Evolutionary conservation across 2,113 vertebrate genomes (phyloP).

Genomic region (Protobothrops mucrosquamatus): DNA sequence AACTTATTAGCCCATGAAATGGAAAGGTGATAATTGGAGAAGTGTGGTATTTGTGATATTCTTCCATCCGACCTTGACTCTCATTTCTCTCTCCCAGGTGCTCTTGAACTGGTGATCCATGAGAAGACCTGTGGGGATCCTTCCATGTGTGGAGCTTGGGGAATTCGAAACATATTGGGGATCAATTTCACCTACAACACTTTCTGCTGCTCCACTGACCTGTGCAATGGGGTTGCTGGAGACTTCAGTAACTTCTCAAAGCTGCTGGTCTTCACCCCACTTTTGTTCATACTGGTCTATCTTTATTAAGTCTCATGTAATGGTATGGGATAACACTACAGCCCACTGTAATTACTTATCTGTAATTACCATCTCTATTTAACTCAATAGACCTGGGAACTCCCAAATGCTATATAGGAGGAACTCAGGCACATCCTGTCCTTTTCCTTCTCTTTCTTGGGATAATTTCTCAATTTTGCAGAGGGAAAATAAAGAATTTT

Average conservation of each 20-base stretch:
- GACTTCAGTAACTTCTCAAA: conserved; percentile 28
- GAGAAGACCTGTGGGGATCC: conserved; percentile 72
- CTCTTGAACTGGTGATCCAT: conserved; percentile 31
- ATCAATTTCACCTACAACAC: conserved; percentile 71
- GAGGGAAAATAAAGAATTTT: neutral
- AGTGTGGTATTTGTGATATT: neutral
- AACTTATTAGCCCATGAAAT: too few species aligned
- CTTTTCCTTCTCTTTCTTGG: neutral
- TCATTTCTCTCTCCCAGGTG: neutral
- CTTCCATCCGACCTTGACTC: neutral
- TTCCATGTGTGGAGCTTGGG: conserved; percentile 61
- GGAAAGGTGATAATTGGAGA: neutral
- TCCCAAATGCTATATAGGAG: neutral
- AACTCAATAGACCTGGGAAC: neutral
- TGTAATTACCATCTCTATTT: neutral
- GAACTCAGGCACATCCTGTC: too few species aligned
- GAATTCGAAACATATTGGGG: conserved; percentile 63
- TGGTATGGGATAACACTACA: neutral
- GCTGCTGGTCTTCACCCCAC: neutral
- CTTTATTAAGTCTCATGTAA: neutral
- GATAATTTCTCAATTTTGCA: neutral
- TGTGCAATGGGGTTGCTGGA: conserved; percentile 66
- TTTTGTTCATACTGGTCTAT: neutral
- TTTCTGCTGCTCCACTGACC: conserved; percentile 71
- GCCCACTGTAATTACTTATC: too few species aligned